These are phyloP conservation scores for Sycophila sp. DNA, from an alignment of 1,140 invertebrate genomes.

Conservation along the genomic window DNA sequence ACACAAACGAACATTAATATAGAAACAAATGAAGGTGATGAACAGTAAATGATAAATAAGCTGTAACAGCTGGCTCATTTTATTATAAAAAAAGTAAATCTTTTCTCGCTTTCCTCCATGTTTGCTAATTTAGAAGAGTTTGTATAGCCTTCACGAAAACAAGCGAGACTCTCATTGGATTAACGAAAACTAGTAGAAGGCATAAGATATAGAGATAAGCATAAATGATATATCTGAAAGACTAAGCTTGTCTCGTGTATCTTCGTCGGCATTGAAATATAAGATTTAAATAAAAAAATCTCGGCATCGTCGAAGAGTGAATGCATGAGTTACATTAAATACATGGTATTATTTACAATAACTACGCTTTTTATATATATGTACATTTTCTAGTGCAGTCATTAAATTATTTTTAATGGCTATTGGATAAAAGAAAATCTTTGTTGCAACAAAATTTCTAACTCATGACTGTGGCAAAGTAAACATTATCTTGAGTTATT, in stretches of 20 bases:
- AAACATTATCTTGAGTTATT: no score
- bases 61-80: neutral
- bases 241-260: conserved; percentile 6
- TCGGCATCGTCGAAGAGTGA: neutral
- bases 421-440: conserved; percentile 15
- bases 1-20: conserved; percentile 16
- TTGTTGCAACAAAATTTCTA: neutral
- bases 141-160: conserved; percentile 2
- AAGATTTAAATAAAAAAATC: neutral
- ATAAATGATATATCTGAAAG: neutral
- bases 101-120: neutral
- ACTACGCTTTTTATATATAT: neutral
- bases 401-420: conserved; percentile 8
- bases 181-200: neutral
- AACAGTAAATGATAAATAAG: conserved; percentile 5
- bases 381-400: neutral
- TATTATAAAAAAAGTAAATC: conserved; percentile 7
- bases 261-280: neutral
- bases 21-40: conserved; percentile 1
- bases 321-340: conserved; percentile 16
- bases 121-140: conserved; percentile 22
- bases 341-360: conserved; percentile 21
- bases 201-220: neutral
- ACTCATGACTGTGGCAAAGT: no score
- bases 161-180: neutral